A percentile compares a stretch with the other conserved stretches of the same genome.
Evolutionary conservation across 2,888 invertebrate species (phyloP).

Genomic region (Malacosoma neustria): DNA sequence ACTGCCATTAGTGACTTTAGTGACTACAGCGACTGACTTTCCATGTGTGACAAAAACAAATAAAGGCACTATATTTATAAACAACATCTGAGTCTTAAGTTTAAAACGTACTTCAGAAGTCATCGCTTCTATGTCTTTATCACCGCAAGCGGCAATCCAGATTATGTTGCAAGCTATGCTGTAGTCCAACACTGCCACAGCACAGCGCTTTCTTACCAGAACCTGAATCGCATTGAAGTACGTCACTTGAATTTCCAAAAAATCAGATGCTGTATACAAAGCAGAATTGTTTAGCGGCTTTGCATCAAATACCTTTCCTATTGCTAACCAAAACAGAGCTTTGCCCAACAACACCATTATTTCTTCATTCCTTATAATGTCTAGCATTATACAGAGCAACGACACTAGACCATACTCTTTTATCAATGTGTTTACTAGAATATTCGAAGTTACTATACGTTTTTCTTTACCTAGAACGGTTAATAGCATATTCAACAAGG

Average conservation of each 20-base stretch:
- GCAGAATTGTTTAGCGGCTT: constrained; percentile 41
- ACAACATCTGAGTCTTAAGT: constrained; percentile 76
- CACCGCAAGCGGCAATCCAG: constrained; percentile 35
- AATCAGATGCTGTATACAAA: constrained; percentile 41
- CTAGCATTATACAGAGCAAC: constrained; percentile 43
- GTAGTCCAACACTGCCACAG: constrained; percentile 39
- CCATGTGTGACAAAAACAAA: constrained; percentile 42
- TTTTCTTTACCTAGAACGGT: constrained; percentile 68
- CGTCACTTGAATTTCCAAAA: constrained; percentile 37
- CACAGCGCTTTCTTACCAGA: constrained; percentile 36
- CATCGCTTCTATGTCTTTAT: constrained; percentile 22
- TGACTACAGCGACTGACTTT: constrained; percentile 16
- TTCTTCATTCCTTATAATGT: constrained; percentile 55
- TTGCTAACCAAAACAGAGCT: constrained; percentile 54
- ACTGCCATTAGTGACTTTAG: constrained; percentile 48
- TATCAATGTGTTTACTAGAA: constrained; percentile 33
- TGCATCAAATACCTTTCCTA: constrained; percentile 42
- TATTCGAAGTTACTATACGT: constrained; percentile 45
- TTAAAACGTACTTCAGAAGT: constrained; percentile 25
- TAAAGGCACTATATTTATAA: constrained; percentile 78
- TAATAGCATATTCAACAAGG: constrained; percentile 72
- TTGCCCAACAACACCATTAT: constrained; percentile 61
- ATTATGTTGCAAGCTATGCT: constrained; percentile 44
- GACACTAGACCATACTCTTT: constrained; percentile 45
- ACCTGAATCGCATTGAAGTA: constrained; percentile 45